Evolutionary conservation across 2,113 vertebrate species (phyloP).

Genomic region (Stegostoma tigrinum): DNA sequence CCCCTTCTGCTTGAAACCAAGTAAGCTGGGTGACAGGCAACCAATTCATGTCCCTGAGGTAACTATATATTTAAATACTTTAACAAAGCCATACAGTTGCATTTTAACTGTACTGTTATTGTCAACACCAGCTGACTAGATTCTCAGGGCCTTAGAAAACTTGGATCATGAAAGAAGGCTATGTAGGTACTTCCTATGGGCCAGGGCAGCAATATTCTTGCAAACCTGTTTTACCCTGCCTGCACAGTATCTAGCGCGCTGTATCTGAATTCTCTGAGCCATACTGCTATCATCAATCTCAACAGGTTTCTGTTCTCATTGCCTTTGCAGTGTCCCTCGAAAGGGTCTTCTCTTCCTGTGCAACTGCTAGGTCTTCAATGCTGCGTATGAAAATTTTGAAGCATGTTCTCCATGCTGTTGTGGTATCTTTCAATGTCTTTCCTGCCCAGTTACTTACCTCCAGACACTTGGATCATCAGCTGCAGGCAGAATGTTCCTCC

Average conservation of each 20-base stretch:
- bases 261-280: neutral
- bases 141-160: neutral
- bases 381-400: neutral
- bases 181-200: neutral
- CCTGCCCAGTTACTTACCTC: neutral
- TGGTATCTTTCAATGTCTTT: neutral
- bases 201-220: neutral
- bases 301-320: neutral
- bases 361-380: neutral
- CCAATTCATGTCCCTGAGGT: neutral
- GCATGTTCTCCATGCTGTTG: neutral
- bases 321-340: no score
- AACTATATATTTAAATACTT: neutral
- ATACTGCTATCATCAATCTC: neutral
- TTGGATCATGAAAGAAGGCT: neutral
- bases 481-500: no score
- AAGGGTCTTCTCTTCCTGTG: neutral
- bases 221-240: neutral
- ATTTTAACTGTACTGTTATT: neutral
- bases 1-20: neutral
- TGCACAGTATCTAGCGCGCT: neutral
- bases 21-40: neutral
- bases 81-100: neutral
- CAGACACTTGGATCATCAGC: neutral
- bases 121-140: neutral